Evolutionary conservation across 2,888 invertebrate species (phyloP).

Genomic region (Eupithecia dodoneata): DNA sequence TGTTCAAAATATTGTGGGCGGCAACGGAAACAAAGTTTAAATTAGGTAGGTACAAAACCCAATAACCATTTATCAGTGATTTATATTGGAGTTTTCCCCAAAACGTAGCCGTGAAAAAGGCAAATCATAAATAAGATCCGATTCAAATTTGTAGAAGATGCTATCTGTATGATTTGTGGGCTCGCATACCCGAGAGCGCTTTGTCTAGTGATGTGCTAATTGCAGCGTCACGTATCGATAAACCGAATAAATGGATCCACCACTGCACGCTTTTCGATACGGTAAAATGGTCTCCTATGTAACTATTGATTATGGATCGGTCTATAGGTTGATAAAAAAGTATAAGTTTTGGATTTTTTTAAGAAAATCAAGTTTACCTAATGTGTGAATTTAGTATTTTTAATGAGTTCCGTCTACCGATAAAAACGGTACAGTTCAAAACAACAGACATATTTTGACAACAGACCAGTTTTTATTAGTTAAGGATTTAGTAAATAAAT

Average conservation of each 20-base stretch:
- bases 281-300: conserved; percentile 7
- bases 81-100: conserved; percentile 81
- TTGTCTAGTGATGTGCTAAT: conserved; percentile 82
- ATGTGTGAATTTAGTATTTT: neutral
- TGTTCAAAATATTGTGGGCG: conserved; percentile 51
- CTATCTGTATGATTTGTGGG: conserved; percentile 83
- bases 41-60: conserved; percentile 73
- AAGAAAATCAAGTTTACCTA: neutral
- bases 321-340: neutral
- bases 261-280: conserved; percentile 50
- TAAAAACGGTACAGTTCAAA: neutral
- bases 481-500: conserved; percentile 5
- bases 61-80: conserved; percentile 80
- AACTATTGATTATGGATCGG: neutral
- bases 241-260: conserved; percentile 52
- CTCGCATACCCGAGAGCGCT: conserved; percentile 79
- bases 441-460: neutral
- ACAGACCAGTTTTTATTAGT: neutral
- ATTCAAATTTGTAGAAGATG: conserved; percentile 85
- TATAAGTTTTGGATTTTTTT: neutral
- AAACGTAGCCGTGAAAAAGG: conserved; percentile 84
- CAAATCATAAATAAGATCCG: conserved; percentile 85
- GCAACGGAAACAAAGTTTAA: conserved; percentile 61
- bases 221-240: conserved; percentile 72
- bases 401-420: neutral